phyloP scores from a whole-genome alignment of 2,113 vertebrate species.

The Tragelaphus imberbis region DNA sequence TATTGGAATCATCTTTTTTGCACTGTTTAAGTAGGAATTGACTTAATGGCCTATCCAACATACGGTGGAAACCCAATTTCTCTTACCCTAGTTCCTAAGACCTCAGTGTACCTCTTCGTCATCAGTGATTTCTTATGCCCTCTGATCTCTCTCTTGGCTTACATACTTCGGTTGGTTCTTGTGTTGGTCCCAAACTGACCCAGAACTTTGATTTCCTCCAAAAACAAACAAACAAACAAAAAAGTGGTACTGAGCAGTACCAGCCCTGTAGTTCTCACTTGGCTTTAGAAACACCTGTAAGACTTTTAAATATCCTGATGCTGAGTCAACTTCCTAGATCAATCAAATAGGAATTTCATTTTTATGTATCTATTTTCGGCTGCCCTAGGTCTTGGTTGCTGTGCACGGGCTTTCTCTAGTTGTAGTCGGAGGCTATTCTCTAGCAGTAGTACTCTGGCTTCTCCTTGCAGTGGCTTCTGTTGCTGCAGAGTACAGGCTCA shows the following conservation, averaged over 20 bases:
- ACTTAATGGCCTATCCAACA: neutral
- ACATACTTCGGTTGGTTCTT: neutral
- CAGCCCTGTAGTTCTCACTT: neutral
- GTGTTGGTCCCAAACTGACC: neutral
- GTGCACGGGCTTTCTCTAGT: neutral
- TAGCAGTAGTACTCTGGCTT: neutral
- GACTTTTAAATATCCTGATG: neutral
- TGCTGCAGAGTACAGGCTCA: neutral
- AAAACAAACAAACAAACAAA: neutral
- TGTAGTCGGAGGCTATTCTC: neutral
- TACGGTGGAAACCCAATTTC: neutral
- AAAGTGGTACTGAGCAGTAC: neutral
- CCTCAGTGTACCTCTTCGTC: neutral
- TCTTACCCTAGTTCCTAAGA: neutral
- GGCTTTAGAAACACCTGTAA: neutral
- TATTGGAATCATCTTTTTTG: neutral
- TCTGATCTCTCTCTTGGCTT: neutral
- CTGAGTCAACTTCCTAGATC: neutral
- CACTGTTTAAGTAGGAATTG: neutral
- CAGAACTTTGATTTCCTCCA: neutral
- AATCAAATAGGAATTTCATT: neutral
- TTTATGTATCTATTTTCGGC: neutral
- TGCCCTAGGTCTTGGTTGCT: accelerated
- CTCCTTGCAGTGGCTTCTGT: neutral
- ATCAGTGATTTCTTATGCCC: neutral